phyloP scores from a whole-genome alignment of 1,140 invertebrate genomes.

The Aphaenogaster floridana region DNA sequence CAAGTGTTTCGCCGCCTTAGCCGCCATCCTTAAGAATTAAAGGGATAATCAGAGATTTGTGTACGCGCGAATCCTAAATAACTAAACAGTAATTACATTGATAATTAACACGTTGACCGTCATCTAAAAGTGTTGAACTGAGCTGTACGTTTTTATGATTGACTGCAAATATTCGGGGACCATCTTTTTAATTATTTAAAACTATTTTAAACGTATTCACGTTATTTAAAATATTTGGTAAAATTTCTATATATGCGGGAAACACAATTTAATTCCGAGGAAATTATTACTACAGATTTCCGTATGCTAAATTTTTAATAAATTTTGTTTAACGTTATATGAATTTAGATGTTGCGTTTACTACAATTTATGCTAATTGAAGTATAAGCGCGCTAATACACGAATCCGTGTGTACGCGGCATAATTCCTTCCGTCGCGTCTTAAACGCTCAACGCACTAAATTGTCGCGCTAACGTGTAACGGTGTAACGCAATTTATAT shows the following conservation, averaged over 20 bases:
- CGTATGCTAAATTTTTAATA: not conserved
- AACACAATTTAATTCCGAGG: not conserved
- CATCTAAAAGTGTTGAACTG: not conserved
- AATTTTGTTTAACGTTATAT: not conserved
- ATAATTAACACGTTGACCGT: not conserved
- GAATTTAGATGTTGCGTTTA: not conserved
- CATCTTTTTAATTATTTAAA: not conserved
- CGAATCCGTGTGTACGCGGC: not conserved
- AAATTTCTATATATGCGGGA: not conserved
- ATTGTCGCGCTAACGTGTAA: slow-evolving; percentile 29
- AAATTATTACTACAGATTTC: not conserved
- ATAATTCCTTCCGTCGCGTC: not conserved
- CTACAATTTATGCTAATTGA: not conserved
- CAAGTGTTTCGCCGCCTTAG: not conserved
- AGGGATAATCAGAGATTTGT: not conserved
- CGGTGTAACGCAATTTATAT: slow-evolving; percentile 32
- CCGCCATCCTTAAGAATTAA: not conserved
- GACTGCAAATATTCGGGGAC: not conserved
- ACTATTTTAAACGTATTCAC: not conserved
- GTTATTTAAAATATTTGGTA: not conserved
- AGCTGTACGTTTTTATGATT: not conserved
- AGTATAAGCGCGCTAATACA: not conserved
- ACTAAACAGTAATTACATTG: not conserved
- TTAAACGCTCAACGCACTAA: not conserved
- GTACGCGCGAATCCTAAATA: not conserved